Evolutionary conservation across 2,797 vertebrate genomes (phyloP).

Genomic region (Cygnus olor): DNA sequence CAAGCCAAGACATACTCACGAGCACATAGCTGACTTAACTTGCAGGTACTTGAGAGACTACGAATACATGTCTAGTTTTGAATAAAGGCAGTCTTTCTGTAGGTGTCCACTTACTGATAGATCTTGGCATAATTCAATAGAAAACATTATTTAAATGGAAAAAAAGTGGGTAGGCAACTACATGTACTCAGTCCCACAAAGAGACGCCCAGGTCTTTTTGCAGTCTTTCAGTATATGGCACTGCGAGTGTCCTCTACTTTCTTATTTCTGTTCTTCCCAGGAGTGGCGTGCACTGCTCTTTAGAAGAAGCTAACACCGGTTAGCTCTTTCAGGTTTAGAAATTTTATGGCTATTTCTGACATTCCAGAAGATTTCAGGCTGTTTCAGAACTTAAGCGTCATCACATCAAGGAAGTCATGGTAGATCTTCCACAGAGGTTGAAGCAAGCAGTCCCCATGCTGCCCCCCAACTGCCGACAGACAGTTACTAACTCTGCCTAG

Average conservation of each 20-base stretch:
- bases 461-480: not conserved
- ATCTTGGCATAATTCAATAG: not conserved
- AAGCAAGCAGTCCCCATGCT: not conserved
- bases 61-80: not conserved
- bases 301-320: not conserved
- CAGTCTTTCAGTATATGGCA: not conserved
- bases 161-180: not conserved
- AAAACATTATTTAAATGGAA: not conserved
- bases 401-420: not conserved
- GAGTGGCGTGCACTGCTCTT: not conserved
- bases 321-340: not conserved
- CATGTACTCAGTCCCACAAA: not conserved
- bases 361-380: not conserved
- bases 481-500: slow-evolving; percentile 34
- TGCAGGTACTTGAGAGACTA: slow-evolving; percentile 24
- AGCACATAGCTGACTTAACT: not conserved
- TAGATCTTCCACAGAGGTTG: not conserved
- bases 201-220: not conserved
- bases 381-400: not conserved
- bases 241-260: not conserved
- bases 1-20: not conserved
- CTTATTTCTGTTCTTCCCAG: not conserved
- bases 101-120: not conserved
- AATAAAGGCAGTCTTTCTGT: slow-evolving; percentile 25
- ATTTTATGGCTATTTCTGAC: not conserved